Percentiles rank a stretch among this genome's conserved stretches.
Evolutionary conservation across 2,888 invertebrate genomes (phyloP).

Genomic region (Ferdinandea cuprea): DNA sequence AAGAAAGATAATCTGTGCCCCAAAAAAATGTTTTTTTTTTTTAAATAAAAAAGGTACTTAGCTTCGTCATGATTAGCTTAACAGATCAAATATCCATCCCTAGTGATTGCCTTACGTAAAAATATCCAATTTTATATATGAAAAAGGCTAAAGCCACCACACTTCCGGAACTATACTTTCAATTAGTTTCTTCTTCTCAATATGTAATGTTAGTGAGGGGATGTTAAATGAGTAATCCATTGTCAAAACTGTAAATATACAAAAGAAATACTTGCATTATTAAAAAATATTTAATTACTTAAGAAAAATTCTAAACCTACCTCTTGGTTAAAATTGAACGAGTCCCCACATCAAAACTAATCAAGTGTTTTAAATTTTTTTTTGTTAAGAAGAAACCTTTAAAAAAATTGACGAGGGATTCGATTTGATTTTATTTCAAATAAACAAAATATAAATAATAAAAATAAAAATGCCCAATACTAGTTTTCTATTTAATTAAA

Average conservation of each 20-base stretch:
- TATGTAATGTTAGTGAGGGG: neutral
- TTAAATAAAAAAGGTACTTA: too few relatives aligned
- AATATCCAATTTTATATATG: too few relatives aligned
- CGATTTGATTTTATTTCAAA: slow-evolving; percentile 9
- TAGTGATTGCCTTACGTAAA: too few relatives aligned
- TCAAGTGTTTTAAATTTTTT: too few relatives aligned
- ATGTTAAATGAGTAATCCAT: slow-evolving; percentile 19
- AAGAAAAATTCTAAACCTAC: slow-evolving; percentile 21
- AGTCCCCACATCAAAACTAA: slow-evolving; percentile 40
- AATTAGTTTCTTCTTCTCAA: neutral
- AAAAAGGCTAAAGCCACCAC: too few relatives aligned
- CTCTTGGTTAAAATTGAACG: slow-evolving; percentile 29
- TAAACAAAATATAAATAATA: slow-evolving; percentile 17
- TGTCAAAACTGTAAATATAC: slow-evolving; percentile 34
- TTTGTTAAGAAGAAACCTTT: slow-evolving; percentile 49
- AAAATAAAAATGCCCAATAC: slow-evolving; percentile 11
- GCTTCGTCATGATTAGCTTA: too few relatives aligned
- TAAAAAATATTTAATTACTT: neutral
- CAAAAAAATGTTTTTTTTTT: too few relatives aligned
- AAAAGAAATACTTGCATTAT: neutral
- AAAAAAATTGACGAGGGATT: slow-evolving; percentile 31
- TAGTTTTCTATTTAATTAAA: slow-evolving; percentile 60
- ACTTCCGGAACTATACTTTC: neutral
- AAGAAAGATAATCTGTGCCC: too few relatives aligned
- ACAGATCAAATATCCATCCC: too few relatives aligned